Percentiles rank a stretch among this genome's conserved stretches.
phyloP scores from a whole-genome alignment of 2,797 vertebrate genomes.

The Diplodus sargus region DNA sequence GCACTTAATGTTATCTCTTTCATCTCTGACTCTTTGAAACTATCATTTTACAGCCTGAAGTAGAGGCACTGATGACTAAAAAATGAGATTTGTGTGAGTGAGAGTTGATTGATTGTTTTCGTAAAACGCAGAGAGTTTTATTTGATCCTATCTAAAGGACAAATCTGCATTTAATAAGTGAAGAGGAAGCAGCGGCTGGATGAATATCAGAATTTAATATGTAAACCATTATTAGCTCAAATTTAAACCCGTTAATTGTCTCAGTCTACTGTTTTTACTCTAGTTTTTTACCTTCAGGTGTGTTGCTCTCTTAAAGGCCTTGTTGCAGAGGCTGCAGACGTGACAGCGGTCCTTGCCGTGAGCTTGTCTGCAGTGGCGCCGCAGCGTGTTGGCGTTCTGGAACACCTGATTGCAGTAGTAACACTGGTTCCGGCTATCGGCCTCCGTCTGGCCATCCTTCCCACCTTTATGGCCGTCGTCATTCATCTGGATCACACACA shows the following conservation, averaged over 20 bases:
- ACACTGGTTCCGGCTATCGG: conserved; percentile 89
- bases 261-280: neutral
- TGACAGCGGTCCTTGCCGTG: conserved; percentile 97
- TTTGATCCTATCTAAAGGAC: neutral
- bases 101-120: conserved; percentile 4
- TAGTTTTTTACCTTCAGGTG: conserved; percentile 92
- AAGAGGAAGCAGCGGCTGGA: neutral
- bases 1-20: neutral
- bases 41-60: neutral
- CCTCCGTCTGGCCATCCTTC: conserved; percentile 82
- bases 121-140: neutral
- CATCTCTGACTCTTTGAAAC: neutral
- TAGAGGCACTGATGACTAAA: neutral
- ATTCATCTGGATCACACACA: conserved; percentile 81
- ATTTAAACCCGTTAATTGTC: neutral
- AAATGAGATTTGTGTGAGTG: neutral
- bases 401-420: conserved; percentile 91
- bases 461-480: conserved; percentile 81
- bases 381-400: conserved; percentile 88
- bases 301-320: conserved; percentile 97
- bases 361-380: conserved; percentile 91
- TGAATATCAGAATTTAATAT: neutral
- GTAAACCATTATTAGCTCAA: neutral
- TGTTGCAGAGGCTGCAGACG: conserved; percentile 91
- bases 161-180: neutral